Conservation (phyloP, 2,888 invertebrate species). For the Carabus problematicus region DNA sequence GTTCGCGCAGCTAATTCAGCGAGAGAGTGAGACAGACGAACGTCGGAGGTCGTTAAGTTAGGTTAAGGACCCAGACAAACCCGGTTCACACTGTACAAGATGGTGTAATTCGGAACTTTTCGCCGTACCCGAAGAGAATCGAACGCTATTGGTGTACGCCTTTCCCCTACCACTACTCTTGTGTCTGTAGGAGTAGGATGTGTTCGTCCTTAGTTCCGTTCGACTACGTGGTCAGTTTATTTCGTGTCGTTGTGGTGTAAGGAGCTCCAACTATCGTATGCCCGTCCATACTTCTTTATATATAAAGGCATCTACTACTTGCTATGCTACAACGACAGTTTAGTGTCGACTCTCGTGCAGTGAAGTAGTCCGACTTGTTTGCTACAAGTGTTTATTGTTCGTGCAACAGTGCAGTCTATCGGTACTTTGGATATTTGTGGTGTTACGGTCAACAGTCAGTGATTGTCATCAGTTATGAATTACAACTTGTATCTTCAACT, state of each 20-base stretch:
- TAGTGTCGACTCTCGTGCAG: too few species aligned
- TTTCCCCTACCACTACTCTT: constrained; percentile 45
- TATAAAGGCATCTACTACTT: too few species aligned
- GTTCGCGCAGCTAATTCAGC: constrained; percentile 23
- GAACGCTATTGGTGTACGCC: constrained; percentile 48
- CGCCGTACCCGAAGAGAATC: constrained; percentile 47
- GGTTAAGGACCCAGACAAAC: constrained; percentile 62
- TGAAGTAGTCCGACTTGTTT: not conserved
- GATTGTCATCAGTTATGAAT: too few species aligned
- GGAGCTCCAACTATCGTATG: not conserved
- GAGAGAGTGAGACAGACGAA: constrained; percentile 46
- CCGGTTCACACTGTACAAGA: constrained; percentile 56
- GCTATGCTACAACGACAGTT: too few species aligned
- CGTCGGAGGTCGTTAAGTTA: constrained; percentile 57
- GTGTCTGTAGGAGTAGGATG: constrained; percentile 49
- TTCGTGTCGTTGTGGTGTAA: constrained; percentile 41
- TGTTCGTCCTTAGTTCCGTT: constrained; percentile 50
- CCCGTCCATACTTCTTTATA: not conserved
- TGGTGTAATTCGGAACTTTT: constrained; percentile 45
- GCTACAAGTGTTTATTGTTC: constrained; percentile 26
- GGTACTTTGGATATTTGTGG: too few species aligned
- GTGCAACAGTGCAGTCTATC: too few species aligned
- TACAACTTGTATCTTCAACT: too few species aligned
- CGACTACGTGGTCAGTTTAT: constrained; percentile 54
- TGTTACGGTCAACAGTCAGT: too few species aligned